These are phyloP conservation scores for Xylota segnis DNA, from an alignment of 2,888 invertebrate genomes.

Conservation along the genomic window DNA sequence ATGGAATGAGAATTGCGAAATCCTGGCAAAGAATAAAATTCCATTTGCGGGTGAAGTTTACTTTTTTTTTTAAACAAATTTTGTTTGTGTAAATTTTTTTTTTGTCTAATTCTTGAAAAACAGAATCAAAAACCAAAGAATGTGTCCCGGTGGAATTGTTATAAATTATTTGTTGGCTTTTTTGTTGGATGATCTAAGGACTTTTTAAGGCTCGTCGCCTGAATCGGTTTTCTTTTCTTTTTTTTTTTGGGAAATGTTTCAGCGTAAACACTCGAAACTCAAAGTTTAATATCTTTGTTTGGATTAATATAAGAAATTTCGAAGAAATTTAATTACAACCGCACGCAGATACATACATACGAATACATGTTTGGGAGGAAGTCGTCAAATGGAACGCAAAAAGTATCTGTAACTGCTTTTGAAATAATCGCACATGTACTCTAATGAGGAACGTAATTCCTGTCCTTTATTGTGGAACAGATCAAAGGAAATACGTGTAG, in stretches of 20 bases:
- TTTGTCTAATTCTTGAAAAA: slow-evolving; percentile 9
- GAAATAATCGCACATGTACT: too few species aligned
- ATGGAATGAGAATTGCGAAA: slow-evolving; percentile 1
- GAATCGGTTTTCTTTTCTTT: too few species aligned
- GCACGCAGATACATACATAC: too few species aligned
- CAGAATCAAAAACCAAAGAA: slow-evolving; percentile 26
- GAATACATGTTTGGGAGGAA: not conserved
- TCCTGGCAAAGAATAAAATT: slow-evolving; percentile 32
- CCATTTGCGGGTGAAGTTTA: slow-evolving; percentile 8
- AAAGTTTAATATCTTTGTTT: not conserved
- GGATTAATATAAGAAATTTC: not conserved
- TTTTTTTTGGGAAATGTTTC: not conserved
- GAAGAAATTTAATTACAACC: not conserved
- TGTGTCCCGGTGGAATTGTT: slow-evolving; percentile 1
- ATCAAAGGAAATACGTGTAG: too few species aligned
- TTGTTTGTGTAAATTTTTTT: not conserved
- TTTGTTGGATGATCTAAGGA: not conserved
- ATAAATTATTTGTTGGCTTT: slow-evolving; percentile 12
- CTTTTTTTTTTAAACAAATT: not conserved
- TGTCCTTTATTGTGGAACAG: too few species aligned
- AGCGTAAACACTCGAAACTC: not conserved
- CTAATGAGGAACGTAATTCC: too few species aligned
- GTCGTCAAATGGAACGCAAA: too few species aligned
- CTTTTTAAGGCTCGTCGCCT: not conserved
- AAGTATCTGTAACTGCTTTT: too few species aligned